Base-by-base conservation (phyloP, 2,797 vertebrate genomes). In the Megalops cyprinoides region DNA sequence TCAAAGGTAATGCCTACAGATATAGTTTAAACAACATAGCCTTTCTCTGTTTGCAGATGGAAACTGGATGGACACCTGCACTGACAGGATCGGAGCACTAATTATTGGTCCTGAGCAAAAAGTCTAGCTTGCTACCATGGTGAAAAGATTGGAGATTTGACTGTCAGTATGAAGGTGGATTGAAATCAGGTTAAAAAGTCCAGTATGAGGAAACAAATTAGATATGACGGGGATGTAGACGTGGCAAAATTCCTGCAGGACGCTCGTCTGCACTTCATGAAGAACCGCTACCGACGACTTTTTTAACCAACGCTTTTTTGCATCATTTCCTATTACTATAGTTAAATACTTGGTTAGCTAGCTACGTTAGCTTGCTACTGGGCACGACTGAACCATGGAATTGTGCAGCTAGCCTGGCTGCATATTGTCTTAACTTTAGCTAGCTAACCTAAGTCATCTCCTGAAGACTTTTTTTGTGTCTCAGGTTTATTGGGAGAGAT, bases 151-250 rank as follows among this genome's bases (percentile, higher is more conserved):
- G 51, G 51, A 58, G 23, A 58, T 58, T 58, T 37, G 69, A 42
- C 69, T 49, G 34, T 48, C 39, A 48, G 65, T 23, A n/a, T 28
- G 44, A 5, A 7, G 18, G n/a, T 39, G 39, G 15, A 14, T 8
- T 46, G 71, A 65, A 75, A 34, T 28, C 56, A 46, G 15, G 15
- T 18, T 14, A 42, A 25, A 37, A 65, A 6, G 37, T 42, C 1
- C 73, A 48, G 42, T 80, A 75, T 80, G 79, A 80, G 28, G 49
- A 46, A 75, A 46, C 25, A 4, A 65, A 53, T 37, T 0, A 18
- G 42, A 55, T 46, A 42, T 25, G 55, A 25, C 23, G 56, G 65
- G 8, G 12, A 46, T 25, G 31, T 25, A 51, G 42, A 0, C 25
- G 4, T 46, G 28, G 53, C 3, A 58, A 53, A 18, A 56, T 18